Evolutionary conservation across 2,888 invertebrate species (phyloP), one percentile per base, ranked within the genome.

Genomic region (Sarcophaga caerulescens): DNA sequence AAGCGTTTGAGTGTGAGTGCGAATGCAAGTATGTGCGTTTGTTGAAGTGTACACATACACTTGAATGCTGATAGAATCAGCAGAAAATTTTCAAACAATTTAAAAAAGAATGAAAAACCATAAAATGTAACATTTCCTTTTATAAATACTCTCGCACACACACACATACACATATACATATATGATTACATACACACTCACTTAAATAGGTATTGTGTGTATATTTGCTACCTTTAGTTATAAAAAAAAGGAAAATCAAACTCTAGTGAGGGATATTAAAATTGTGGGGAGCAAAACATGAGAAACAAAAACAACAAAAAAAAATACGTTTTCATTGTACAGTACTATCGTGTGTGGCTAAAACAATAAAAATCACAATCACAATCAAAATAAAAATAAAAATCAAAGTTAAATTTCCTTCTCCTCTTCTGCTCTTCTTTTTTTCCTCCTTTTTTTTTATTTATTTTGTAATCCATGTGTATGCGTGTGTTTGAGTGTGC

Each of bases 341-440:
- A 71, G 79, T 82, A 82, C 35, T 35, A 35, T 35, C 35, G 35
- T 35, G 35, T 79, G 82, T 82, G 82, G 47, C 76, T 82, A 80
- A 85, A 82, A 83, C 68, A 83, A 85, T 83, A 85, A 85, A 85
- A 85, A 85, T 85, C 82, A 85, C 85, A 85, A 85, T 85, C 82
- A 85, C 79, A 85, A 85, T 85, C 71, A 80, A 85, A 85, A 85
- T 23, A n/a, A n/a, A n/a, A n/a, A n/a, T 85, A 82, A 85, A 85
- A 85, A 85, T 82, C 85, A 80, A 76, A 80, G 82, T 73, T 68
- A 77, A 71, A 75, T 83, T 78, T 71, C 74, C 44, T 62, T 2
- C 5, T 35, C 17, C 12, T 35, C 19, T 71, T 23, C 17, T 75
- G n/a, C n/a, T 12, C 57, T 4, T 21, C 19, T 11, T 44, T 4